Base-by-base conservation (phyloP, 2,888 invertebrate species). In the Cosmia trapezina region DNA sequence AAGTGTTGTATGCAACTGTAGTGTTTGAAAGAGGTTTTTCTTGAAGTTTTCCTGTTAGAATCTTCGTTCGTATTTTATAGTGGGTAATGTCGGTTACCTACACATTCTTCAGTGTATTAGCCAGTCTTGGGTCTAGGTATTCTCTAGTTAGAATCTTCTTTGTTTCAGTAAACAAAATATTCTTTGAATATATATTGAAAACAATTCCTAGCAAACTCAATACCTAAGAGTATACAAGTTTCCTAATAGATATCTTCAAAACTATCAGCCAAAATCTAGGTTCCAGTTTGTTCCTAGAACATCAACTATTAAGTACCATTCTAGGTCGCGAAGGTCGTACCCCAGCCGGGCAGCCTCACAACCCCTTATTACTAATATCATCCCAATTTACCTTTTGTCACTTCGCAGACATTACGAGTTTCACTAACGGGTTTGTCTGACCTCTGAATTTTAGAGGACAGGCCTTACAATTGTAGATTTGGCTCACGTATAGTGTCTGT, bases 401-500 rank as follows among this genome's bases (percentile, higher is more conserved):
- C 33, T 54, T 62, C 49, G 64, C 76, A 75, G 70, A 76, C 83
- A 81, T 78, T 81, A 66, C 72, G 56, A 65, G 70, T 63, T 61
- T 71, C 61, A 70, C 78, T 84, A 83, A 83, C 78, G 72, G 83
- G 83, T 80, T 78, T 60, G 81, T 86, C 79, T 81, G 85, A 81
- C 84, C 84, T 86, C 71, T 60, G 41, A 66, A 71, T 61, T 66
- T 28, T 76, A 78, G 79, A 86, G 83, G 54, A 78, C 72, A 62
- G 63, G 53, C 75, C 78, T 71, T 80, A 84, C 86, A 81, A 87
- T 88, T 86, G 86, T 89, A 86, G 73, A 88, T 90, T 85, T 86
- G 57, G 63, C 81, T 87, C 90, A 89, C 90, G 89, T 89, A 82
- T 78, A 17, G 22, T 72, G 86, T 87, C 86, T 86, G 86, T 84